Percentiles rank a stretch among this genome's conserved stretches.
These are phyloP conservation scores for Dufourea novaeangliae DNA, from an alignment of 1,140 invertebrate genomes.

Conservation along the genomic window DNA sequence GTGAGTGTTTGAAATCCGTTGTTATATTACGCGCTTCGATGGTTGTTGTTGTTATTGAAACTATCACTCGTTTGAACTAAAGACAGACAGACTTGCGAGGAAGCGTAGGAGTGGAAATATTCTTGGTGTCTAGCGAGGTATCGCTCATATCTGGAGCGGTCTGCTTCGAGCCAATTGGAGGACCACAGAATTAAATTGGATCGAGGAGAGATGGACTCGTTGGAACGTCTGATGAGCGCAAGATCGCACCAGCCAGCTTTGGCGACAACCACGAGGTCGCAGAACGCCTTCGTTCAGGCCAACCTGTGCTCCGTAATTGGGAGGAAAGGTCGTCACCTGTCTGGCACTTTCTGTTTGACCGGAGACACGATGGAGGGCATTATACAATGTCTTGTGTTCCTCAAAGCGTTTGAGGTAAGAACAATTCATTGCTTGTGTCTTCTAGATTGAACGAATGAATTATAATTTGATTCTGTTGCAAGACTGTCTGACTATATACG, in stretches of 20 bases:
- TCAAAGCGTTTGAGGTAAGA: slow-evolving; percentile 95
- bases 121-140: too few species aligned
- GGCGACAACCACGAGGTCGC: slow-evolving; percentile 83
- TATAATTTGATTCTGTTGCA: too few species aligned
- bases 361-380: slow-evolving; percentile 96
- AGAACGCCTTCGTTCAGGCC: slow-evolving; percentile 88
- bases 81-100: too few species aligned
- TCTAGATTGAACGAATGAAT: too few species aligned
- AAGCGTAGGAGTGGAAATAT: too few species aligned
- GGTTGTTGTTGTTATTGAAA: neutral
- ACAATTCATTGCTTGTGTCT: neutral
- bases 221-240: slow-evolving; percentile 88
- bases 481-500: neutral
- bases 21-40: neutral
- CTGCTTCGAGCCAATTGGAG: too few species aligned
- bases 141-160: too few species aligned
- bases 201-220: slow-evolving; percentile 86
- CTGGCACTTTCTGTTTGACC: slow-evolving; percentile 92
- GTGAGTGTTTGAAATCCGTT: neutral
- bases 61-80: too few species aligned
- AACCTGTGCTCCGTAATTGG: slow-evolving; percentile 88
- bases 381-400: slow-evolving; percentile 94
- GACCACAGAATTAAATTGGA: slow-evolving; percentile 17
- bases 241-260: slow-evolving; percentile 85
- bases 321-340: slow-evolving; percentile 89